phyloP scores from a whole-genome alignment of 2,888 invertebrate genomes.

The Acanthacorydalis orientalis region DNA sequence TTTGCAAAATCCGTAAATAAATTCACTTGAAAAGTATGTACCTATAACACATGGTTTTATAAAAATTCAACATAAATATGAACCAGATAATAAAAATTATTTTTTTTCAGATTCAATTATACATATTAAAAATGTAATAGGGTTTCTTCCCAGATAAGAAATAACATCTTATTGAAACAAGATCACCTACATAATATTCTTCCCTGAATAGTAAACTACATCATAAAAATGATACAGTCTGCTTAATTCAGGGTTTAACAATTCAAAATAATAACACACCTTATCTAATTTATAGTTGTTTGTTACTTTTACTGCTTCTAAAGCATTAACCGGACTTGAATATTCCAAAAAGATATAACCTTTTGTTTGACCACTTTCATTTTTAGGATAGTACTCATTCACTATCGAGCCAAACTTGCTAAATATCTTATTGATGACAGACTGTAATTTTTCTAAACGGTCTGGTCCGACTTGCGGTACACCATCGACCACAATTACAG shows the following conservation, averaged over 20 bases:
- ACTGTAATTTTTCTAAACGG: constrained; percentile 79
- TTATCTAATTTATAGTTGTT: constrained; percentile 94
- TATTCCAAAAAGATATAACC: constrained; percentile 92
- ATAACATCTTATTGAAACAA: background rate
- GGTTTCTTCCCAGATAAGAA: background rate
- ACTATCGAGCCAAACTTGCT: constrained; percentile 75
- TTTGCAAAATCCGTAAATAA: constrained; percentile 91
- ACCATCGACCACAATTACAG: constrained; percentile 90
- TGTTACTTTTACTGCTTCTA: constrained; percentile 72
- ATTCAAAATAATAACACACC: constrained; percentile 22
- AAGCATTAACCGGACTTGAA: constrained; percentile 63
- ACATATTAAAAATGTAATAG: no score
- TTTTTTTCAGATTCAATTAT: no score
- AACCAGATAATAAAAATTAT: no score
- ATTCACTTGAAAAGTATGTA: constrained; percentile 83
- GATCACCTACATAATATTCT: background rate
- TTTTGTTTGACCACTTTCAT: constrained; percentile 68
- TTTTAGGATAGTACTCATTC: constrained; percentile 76
- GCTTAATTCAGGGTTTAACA: background rate
- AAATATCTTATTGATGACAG: constrained; percentile 82
- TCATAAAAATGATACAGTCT: background rate
- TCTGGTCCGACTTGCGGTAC: constrained; percentile 89
- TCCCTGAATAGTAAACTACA: background rate
- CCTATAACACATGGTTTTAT: no score
- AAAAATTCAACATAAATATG: background rate